These are phyloP conservation scores for Chaetophractus vellerosus DNA, from an alignment of 2,797 vertebrate species.

Conservation along the genomic window DNA sequence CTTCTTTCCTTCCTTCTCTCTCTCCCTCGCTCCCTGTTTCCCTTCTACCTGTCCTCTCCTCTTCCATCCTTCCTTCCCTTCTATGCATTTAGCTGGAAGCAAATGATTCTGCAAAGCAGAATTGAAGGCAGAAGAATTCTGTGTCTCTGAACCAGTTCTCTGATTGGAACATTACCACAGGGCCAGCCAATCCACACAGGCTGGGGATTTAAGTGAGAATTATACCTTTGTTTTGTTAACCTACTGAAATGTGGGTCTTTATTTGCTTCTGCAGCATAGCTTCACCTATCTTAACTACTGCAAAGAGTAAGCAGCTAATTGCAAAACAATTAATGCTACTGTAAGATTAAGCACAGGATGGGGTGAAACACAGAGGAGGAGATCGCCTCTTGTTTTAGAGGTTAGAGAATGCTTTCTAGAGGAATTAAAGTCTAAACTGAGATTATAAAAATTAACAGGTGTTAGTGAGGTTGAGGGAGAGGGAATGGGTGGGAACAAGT, in stretches of 20 bases:
- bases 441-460: neutral
- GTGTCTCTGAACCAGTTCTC: neutral
- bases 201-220: neutral
- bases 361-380: neutral
- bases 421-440: neutral
- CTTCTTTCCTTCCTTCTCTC: no score
- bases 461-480: neutral
- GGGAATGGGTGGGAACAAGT: neutral
- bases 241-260: neutral
- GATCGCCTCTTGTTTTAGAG: neutral
- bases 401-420: neutral
- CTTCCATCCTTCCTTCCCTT: neutral
- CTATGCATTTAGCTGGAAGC: neutral
- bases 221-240: neutral
- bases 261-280: neutral
- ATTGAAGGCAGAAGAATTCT: neutral
- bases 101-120: neutral
- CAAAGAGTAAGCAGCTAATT: neutral
- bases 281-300: neutral
- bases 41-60: neutral
- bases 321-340: neutral
- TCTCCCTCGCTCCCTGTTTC: rapidly evolving
- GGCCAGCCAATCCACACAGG: neutral
- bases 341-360: neutral
- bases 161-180: neutral